Percentiles rank a stretch among this genome's conserved stretches.
phyloP scores from a whole-genome alignment of 2,797 vertebrate genomes.

The Sebastes paucispinis region DNA sequence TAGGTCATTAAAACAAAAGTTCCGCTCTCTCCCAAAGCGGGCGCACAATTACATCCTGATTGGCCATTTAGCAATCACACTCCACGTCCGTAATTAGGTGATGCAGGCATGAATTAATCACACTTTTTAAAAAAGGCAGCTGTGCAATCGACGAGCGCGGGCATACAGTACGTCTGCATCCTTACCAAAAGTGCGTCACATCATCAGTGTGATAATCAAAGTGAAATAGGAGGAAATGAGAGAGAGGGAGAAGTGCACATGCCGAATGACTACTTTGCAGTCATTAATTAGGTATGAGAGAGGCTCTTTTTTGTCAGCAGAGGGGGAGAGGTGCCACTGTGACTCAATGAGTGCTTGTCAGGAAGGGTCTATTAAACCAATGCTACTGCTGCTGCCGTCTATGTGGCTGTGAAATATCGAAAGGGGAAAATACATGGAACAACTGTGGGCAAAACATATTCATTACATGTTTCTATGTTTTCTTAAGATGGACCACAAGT shows the following conservation, averaged over 20 bases:
- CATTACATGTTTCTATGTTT: not conserved
- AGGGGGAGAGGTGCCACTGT: conserved; percentile 44
- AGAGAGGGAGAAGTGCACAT: conserved; percentile 14
- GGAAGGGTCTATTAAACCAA: conserved; percentile 29
- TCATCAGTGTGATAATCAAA: conserved; percentile 76
- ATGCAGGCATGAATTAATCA: conserved; percentile 76
- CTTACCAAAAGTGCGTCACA: conserved; percentile 55
- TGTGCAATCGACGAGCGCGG: conserved; percentile 58
- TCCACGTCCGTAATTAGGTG: conserved; percentile 73
- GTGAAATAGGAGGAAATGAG: conserved; percentile 75
- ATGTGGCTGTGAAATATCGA: conserved; percentile 3
- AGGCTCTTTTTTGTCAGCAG: conserved; percentile 46
- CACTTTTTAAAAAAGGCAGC: conserved; percentile 70
- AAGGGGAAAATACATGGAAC: not conserved
- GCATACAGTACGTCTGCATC: conserved; percentile 51
- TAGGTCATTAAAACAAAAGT: conserved; percentile 79
- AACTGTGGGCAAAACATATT: conserved; percentile 28
- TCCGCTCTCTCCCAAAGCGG: conserved; percentile 61
- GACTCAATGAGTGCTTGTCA: conserved; percentile 47
- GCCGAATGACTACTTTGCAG: conserved; percentile 60
- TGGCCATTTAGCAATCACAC: conserved; percentile 82
- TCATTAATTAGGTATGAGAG: conserved; percentile 67
- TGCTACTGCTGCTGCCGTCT: not conserved
- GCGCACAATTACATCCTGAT: conserved; percentile 81
- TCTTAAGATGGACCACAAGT: not conserved